A percentile compares a stretch with the other conserved stretches of the same genome.
These are phyloP conservation scores for Amiota mariae DNA, from an alignment of 2,888 invertebrate genomes.

Conservation along the genomic window DNA sequence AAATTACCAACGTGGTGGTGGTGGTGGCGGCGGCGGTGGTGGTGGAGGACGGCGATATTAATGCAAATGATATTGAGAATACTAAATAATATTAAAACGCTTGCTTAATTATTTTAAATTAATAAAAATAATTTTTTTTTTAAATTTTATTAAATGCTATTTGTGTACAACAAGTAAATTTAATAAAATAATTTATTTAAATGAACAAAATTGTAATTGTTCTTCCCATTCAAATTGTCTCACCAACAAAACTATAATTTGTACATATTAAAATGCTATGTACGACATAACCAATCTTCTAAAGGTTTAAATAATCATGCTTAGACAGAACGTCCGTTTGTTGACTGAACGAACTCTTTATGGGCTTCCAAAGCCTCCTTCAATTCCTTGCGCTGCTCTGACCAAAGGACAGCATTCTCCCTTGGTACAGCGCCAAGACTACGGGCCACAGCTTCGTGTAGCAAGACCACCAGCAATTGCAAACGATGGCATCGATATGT, in stretches of 20 bases:
- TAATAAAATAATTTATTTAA: too few species aligned
- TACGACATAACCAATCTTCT: neutral
- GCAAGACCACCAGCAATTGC: neutral
- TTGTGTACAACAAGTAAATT: neutral
- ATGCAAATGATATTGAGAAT: neutral
- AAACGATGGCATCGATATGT: neutral
- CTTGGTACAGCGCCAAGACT: neutral
- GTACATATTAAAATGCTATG: neutral
- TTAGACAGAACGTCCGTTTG: neutral
- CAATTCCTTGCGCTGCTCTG: neutral
- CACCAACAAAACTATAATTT: neutral
- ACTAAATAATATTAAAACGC: neutral
- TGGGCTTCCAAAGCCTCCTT: neutral
- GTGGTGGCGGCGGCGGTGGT: constrained; percentile 36
- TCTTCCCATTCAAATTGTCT: too few species aligned
- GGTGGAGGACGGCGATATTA: constrained; percentile 41
- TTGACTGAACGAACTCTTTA: neutral
- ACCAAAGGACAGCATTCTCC: neutral
- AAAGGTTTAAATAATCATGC: neutral
- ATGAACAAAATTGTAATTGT: too few species aligned
- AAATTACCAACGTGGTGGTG: constrained; percentile 45
- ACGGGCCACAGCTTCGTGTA: neutral
- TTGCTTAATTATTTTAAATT: neutral
- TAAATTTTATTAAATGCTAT: neutral
- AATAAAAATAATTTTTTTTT: too few species aligned